Base-by-base conservation (phyloP, 2,888 invertebrate genomes). In the Dendrolimus houi region DNA sequence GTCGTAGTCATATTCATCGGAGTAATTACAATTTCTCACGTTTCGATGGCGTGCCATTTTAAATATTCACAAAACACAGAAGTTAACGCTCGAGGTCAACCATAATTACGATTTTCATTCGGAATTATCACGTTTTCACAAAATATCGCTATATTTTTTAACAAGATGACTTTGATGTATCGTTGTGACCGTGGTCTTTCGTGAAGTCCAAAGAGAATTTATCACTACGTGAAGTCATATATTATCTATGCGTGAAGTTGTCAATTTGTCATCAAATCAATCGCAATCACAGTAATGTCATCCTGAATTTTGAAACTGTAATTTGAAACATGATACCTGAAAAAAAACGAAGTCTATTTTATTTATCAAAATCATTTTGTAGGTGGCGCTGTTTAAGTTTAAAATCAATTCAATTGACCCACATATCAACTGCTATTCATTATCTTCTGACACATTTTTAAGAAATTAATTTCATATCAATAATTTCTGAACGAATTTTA, bases 1-100 rank as follows among this genome's bases (percentile, higher is more conserved):
- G 74, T 97, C 96, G 71, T 96, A 96, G 73, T 98, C 98, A 77
- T 96, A 98, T 74, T 98, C 98, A 71, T 97, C 97, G 41, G 95
- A 94, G 83, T 95, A 96, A 78, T 95, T 95, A 92, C 96, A 94
- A 62, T 94, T 94, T 59, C 97, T 92, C 58, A 97, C 93, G 85
- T 96, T 96, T 64, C 97, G 92, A 80, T 97, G 97, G 56, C 97
- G 94, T 63, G 97, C 95, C 97, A 97, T 97, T 70, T 58, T 59
- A 61, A 53, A 63, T 29, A 29, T 60, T 54, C 56, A 59, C 13
- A 42, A 53, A 55, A 57, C 9, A 57, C 57, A 59, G 60, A 56
- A 60, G 42, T 62, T 59, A 64, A 56, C 63, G 60, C 58, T 61
- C 62, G 14, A n/a, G 42, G 55, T 59, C 52, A 60, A 14, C 59